Evolutionary conservation across 2,113 vertebrate genomes (phyloP), one percentile per base, ranked within the genome.

Genomic region (Trematomus loennbergii): DNA sequence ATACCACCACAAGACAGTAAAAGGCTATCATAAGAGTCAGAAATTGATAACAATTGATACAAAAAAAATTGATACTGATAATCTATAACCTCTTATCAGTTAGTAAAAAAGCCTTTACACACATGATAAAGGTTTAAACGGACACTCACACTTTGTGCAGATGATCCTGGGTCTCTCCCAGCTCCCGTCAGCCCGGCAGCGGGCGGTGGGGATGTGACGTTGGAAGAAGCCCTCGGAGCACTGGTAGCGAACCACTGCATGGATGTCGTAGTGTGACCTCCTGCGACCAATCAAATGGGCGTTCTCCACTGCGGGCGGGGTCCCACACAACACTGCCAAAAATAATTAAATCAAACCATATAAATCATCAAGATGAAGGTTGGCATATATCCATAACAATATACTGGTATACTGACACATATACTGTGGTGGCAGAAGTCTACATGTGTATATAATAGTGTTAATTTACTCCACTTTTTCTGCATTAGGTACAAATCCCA

Each of bases 101-200:
- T 18, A 5, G 33, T 33, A 5, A 16, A 48, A 22, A 43, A 55
- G 9, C 20, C 45, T 48, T 52, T 5, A 40, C 0, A 4, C 9
- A 52, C 33, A 13, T 50, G 17, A 60, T 13, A 20, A 1, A 15
- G 0, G 1, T 50, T 9, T 18, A 48, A 52, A 13, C 9, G 7
- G 33, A 58, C 13, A 94, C 97, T 96, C 84, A 99, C 98, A 96
- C 92, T 97, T 98, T 87, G 96, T 96, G 90, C 98, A 99, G 91
- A 98, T 93, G 78, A 99, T 96, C 75, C 96, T 95, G 78, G 97
- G 97, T 49, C 94, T 91, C 75, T 99, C 98, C 98, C 98, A 99
- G 89, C 93, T 96, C 50, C 97, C 98, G 2, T 94, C 95, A 78
- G 94, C 94, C 73, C 96, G 95, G 92, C 98, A 99, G 70, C 91